These are phyloP conservation scores for Drosophila pseudoananassae DNA, from an alignment of 1,140 invertebrate species.

Conservation along the genomic window DNA sequence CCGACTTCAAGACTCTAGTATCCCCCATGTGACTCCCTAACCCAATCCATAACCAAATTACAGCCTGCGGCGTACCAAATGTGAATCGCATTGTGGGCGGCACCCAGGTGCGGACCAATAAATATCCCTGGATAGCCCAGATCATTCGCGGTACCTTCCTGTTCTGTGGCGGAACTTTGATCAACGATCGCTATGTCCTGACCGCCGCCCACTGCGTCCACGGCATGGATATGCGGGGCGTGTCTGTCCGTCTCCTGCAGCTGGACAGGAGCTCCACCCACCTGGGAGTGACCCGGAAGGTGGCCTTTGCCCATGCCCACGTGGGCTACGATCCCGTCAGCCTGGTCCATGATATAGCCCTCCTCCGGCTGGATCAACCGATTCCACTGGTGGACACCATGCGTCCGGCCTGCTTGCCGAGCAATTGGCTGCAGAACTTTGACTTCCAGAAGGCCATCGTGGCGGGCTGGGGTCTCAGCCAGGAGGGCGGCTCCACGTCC, in stretches of 20 bases:
- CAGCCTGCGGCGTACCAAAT: conserved; percentile 79
- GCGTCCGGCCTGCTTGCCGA: conserved; percentile 93
- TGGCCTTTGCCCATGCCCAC: conserved; percentile 60
- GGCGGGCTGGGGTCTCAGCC: conserved; percentile 94
- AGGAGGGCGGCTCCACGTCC: conserved; percentile 93
- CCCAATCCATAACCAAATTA: conserved; percentile 8
- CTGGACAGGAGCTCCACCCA: conserved; percentile 87
- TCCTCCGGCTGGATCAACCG: conserved; percentile 85
- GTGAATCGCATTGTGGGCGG: conserved; percentile 82
- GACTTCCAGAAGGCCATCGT: conserved; percentile 72
- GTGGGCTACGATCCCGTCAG: conserved; percentile 63
- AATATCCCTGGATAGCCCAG: conserved; percentile 82
- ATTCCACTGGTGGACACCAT: conserved; percentile 91
- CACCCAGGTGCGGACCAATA: conserved; percentile 70
- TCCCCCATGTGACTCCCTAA: conserved; percentile 9
- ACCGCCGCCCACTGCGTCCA: conserved; percentile 86
- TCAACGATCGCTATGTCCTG: conserved; percentile 84
- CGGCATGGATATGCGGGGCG: conserved; percentile 86
- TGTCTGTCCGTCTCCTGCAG: conserved; percentile 89
- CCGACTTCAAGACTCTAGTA: background rate
- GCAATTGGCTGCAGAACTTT: conserved; percentile 57
- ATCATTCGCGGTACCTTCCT: conserved; percentile 59
- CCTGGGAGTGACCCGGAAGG: conserved; percentile 56
- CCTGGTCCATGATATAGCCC: conserved; percentile 93
- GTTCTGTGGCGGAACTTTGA: conserved; percentile 79